Conservation (phyloP, 1,140 invertebrate species). For the Bombus breviceps region DNA sequence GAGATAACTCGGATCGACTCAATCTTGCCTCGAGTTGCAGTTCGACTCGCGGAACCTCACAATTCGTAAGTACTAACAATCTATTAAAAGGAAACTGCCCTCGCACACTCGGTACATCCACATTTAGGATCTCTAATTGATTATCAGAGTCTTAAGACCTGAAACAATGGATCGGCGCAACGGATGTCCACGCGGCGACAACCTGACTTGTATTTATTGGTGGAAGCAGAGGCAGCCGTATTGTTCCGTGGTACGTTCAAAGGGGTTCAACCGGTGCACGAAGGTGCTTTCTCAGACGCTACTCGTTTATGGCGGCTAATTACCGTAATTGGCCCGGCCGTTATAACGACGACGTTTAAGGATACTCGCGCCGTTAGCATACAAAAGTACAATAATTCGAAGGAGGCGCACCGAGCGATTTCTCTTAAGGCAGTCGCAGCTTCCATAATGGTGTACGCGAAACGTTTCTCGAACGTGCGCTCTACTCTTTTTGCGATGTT, state of each 20-base stretch:
- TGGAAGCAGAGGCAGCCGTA: slow-evolving; percentile 11
- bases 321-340: slow-evolving; percentile 66
- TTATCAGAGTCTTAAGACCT: background rate
- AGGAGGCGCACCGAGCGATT: slow-evolving; percentile 29
- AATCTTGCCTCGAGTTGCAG: no score
- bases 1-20: no score
- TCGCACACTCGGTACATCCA: background rate
- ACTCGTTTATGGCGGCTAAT: slow-evolving; percentile 67
- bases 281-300: slow-evolving; percentile 50
- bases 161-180: slow-evolving; percentile 27
- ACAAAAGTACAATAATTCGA: slow-evolving; percentile 57
- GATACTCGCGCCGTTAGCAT: slow-evolving; percentile 56
- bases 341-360: slow-evolving; percentile 57
- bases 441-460: slow-evolving; percentile 44
- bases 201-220: slow-evolving; percentile 44
- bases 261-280: background rate
- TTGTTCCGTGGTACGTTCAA: slow-evolving; percentile 18
- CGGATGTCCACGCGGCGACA: slow-evolving; percentile 39
- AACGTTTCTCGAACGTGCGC: slow-evolving; percentile 23
- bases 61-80: no score
- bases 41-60: no score
- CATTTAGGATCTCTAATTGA: slow-evolving; percentile 29
- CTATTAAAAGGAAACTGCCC: no score
- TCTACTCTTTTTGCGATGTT: slow-evolving; percentile 27
- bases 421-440: slow-evolving; percentile 52